These are phyloP conservation scores for Kuschelorhynchus macadamiae DNA, from an alignment of 2,888 invertebrate genomes.

Conservation along the genomic window DNA sequence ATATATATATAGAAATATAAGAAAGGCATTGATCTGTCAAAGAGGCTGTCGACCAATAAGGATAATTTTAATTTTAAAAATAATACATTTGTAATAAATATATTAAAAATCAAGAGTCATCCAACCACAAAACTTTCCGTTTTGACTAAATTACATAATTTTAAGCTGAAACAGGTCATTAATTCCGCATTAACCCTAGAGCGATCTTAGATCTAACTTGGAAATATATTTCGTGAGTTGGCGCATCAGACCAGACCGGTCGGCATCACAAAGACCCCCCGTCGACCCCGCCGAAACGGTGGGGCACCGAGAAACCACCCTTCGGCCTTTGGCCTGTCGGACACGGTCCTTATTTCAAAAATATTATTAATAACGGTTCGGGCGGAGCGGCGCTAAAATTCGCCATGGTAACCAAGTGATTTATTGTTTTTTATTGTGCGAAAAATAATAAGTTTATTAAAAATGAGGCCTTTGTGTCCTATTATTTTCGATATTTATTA, in stretches of 20 bases:
- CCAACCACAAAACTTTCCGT: no score
- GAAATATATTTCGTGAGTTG: slow-evolving; percentile 19
- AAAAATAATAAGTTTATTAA: slow-evolving; percentile 28
- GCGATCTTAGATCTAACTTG: neutral
- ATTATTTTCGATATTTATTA: no score
- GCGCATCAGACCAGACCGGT: slow-evolving; percentile 16
- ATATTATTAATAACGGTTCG: slow-evolving; percentile 46
- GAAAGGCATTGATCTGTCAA: no score
- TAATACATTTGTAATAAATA: no score
- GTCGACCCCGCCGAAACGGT: slow-evolving; percentile 19
- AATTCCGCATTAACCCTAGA: no score
- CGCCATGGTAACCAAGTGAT: slow-evolving; percentile 31
- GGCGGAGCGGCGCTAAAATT: slow-evolving; percentile 41
- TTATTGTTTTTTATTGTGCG: slow-evolving; percentile 37
- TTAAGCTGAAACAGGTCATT: no score
- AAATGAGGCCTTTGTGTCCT: no score
- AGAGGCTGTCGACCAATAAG: no score
- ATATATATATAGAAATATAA: no score
- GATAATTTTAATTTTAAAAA: no score
- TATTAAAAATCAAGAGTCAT: no score
- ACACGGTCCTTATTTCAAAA: slow-evolving; percentile 44
- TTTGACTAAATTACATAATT: no score
- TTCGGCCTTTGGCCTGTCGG: slow-evolving; percentile 40
- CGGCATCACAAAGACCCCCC: slow-evolving; percentile 42
- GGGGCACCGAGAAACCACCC: slow-evolving; percentile 39